Conservation (phyloP, 2,797 vertebrate genomes). For the Cottoperca gobio region DNA sequence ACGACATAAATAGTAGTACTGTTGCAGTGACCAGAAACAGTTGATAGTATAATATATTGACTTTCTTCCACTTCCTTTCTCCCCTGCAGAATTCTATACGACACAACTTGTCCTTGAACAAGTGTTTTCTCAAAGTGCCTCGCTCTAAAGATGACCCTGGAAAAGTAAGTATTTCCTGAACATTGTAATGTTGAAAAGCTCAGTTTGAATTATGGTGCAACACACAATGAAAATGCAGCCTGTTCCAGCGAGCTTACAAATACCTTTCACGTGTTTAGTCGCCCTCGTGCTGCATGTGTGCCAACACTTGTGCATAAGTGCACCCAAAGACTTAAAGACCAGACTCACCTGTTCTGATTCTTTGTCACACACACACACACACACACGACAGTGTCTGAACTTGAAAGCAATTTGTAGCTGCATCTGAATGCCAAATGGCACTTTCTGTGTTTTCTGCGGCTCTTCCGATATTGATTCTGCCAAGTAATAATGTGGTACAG, state of each 20-base stretch:
- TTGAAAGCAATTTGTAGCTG: conserved; percentile 81
- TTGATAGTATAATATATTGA: not conserved
- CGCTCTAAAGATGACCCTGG: conserved; percentile 93
- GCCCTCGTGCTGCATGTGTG: conserved; percentile 23
- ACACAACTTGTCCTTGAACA: conserved; percentile 92
- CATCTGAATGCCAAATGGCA: conserved; percentile 75
- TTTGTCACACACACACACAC: conserved; percentile 18
- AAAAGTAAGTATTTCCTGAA: conserved; percentile 85
- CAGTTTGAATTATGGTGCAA: conserved; percentile 28
- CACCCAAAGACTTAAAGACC: conserved; percentile 24
- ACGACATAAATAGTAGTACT: no score
- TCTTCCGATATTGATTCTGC: conserved; percentile 80
- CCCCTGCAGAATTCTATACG: conserved; percentile 89
- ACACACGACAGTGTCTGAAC: conserved; percentile 44
- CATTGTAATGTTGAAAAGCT: conserved; percentile 56
- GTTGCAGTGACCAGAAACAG: not conserved
- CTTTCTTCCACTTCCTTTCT: not conserved
- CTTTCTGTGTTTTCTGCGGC: conserved; percentile 66
- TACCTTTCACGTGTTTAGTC: conserved; percentile 43
- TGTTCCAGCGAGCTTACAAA: conserved; percentile 44
- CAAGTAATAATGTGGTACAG: conserved; percentile 78
- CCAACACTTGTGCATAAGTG: conserved; percentile 26
- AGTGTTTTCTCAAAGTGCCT: conserved; percentile 95
- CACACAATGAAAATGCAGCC: conserved; percentile 41
- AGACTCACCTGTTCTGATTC: conserved; percentile 18